A percentile compares a stretch with the other conserved stretches of the same genome.
phyloP scores from a whole-genome alignment of 2,113 vertebrate genomes.

The Rhinoptilus africanus region DNA sequence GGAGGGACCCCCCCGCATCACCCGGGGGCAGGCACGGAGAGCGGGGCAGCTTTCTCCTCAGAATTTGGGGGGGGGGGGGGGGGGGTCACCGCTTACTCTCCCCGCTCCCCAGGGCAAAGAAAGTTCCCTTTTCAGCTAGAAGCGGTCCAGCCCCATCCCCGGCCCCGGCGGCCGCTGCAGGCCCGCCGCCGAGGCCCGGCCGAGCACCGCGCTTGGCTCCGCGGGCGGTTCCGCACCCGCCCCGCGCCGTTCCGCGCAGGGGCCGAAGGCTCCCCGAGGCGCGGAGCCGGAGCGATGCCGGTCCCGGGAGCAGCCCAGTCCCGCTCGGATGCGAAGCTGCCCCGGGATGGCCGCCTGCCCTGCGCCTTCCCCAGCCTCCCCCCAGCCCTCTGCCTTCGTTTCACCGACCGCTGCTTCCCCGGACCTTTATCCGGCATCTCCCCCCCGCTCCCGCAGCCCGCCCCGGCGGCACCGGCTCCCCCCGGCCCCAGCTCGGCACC shows the following conservation, averaged over 20 bases:
- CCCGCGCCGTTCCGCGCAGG: neutral
- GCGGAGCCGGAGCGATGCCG: neutral
- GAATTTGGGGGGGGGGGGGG: neutral
- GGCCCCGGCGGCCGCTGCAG: neutral
- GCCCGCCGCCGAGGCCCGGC: neutral
- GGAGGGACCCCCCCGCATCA: neutral
- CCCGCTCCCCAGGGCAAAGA: neutral
- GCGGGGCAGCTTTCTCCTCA: neutral
- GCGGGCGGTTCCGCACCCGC: neutral
- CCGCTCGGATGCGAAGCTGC: neutral
- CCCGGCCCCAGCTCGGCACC: neutral
- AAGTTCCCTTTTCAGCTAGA: neutral
- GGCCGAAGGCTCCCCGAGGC: neutral
- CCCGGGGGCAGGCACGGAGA: neutral
- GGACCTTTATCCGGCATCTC: neutral
- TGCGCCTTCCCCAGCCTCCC: neutral
- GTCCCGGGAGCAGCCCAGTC: neutral
- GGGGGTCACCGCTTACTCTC: neutral
- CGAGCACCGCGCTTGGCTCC: neutral
- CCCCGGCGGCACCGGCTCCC: neutral
- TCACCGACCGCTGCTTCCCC: neutral
- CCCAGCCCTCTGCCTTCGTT: neutral
- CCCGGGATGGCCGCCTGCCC: neutral
- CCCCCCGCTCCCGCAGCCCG: too few species aligned
- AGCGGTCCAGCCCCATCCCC: neutral